A percentile compares a stretch with the other conserved stretches of the same genome.
Conservation (phyloP, 2,888 invertebrate genomes). For the Allacma fusca region DNA sequence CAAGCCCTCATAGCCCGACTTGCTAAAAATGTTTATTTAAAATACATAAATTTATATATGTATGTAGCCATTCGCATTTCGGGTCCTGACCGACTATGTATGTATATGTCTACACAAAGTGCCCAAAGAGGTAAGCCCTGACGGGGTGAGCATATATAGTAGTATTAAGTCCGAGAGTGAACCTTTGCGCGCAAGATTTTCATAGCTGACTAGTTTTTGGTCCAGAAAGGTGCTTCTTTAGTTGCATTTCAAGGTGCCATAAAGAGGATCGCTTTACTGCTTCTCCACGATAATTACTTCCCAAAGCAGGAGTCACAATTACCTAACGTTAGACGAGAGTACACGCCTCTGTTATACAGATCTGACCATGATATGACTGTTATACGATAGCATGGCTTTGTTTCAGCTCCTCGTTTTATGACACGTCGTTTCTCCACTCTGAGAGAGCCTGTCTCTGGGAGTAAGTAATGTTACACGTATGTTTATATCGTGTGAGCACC, state of each 20-base stretch:
- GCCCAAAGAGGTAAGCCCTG: too few relatives aligned
- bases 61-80: too few relatives aligned
- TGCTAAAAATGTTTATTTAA: too few relatives aligned
- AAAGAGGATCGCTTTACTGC: constrained; percentile 60
- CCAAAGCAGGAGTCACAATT: constrained; percentile 55
- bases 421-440: constrained; percentile 48
- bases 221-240: constrained; percentile 33
- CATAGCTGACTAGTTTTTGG: constrained; percentile 33
- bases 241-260: constrained; percentile 54
- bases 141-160: too few relatives aligned
- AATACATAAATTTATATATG: too few relatives aligned
- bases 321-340: constrained; percentile 49
- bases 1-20: too few relatives aligned
- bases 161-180: too few relatives aligned
- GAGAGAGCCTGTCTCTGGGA: constrained; percentile 4
- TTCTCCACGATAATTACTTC: constrained; percentile 58
- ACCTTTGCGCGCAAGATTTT: neutral
- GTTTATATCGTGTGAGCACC: too few relatives aligned
- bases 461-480: too few relatives aligned
- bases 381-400: constrained; percentile 56
- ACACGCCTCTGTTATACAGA: constrained; percentile 51
- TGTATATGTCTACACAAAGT: too few relatives aligned
- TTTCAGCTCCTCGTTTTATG: constrained; percentile 61
- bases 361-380: constrained; percentile 51
- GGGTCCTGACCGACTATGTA: too few relatives aligned